phyloP scores from a whole-genome alignment of 2,113 vertebrate genomes.

The Meriones unguiculatus region DNA sequence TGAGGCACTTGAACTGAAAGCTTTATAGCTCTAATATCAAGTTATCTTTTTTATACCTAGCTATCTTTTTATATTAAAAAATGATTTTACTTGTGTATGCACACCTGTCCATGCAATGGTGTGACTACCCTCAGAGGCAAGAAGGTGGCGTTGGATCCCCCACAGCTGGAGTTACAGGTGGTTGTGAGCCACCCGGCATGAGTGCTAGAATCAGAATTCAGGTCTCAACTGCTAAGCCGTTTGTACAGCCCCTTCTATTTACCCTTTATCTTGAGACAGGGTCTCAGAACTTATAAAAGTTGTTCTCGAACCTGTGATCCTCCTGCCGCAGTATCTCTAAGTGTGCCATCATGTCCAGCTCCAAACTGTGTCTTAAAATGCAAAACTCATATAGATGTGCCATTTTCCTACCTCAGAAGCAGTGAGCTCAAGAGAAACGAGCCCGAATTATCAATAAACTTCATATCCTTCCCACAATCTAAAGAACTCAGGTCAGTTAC shows the following conservation, averaged over 20 bases:
- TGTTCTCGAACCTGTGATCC: not conserved
- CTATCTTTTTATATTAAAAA: not conserved
- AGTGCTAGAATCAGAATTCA: not conserved
- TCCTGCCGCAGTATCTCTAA: not conserved
- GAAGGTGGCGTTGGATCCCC: not conserved
- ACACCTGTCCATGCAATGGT: accelerated
- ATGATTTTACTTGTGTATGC: not conserved
- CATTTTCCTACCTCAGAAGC: not conserved
- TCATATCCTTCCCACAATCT: not conserved
- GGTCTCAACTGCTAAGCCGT: not conserved
- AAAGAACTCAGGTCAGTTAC: not conserved
- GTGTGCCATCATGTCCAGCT: not conserved
- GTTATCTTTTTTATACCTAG: not conserved
- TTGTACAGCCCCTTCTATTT: not conserved
- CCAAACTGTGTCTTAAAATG: not conserved
- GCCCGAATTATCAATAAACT: not conserved
- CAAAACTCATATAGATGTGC: not conserved
- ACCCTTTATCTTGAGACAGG: not conserved
- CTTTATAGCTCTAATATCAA: not conserved
- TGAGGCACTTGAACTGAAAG: not conserved
- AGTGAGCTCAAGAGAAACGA: conserved; percentile 10
- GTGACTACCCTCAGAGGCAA: not conserved
- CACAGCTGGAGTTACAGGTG: not conserved
- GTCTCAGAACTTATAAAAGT: not conserved
- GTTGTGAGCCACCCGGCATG: not conserved